Evolutionary conservation across 2,888 invertebrate genomes (phyloP).

Genomic region (Gymnosoma rotundatum): DNA sequence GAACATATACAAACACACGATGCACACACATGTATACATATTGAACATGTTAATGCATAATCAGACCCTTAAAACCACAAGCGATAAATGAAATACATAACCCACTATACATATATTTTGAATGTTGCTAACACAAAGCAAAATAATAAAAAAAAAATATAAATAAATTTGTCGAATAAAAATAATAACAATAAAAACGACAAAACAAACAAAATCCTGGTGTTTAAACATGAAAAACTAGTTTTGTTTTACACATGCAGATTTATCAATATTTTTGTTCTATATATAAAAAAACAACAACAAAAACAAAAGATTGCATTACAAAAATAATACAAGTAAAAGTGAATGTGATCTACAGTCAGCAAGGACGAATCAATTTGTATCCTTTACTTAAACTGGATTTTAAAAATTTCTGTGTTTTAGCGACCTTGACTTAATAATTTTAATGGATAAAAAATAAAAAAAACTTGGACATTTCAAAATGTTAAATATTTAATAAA

Average conservation of each 20-base stretch:
- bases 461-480: too few species aligned
- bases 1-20: too few species aligned
- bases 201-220: constrained; percentile 23
- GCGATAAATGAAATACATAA: background rate
- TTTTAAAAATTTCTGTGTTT: too few species aligned
- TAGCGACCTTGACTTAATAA: too few species aligned
- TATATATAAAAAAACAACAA: constrained; percentile 6
- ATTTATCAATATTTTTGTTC: constrained; percentile 38
- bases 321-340: background rate
- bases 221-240: constrained; percentile 24
- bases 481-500: too few species aligned
- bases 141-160: background rate
- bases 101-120: background rate
- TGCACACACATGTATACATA: too few species aligned
- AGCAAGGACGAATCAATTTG: constrained; percentile 43
- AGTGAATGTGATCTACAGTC: background rate
- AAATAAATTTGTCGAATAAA: constrained; percentile 22
- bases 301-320: constrained; percentile 3
- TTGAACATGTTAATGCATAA: constrained; percentile 60
- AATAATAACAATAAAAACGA: constrained; percentile 40
- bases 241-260: constrained; percentile 21
- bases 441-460: too few species aligned
- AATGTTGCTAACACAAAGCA: background rate
- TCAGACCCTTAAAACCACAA: constrained; percentile 44
- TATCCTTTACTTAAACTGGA: background rate